Base-by-base conservation (phyloP, 2,113 vertebrate genomes). In the Leptocoma aspasia region DNA sequence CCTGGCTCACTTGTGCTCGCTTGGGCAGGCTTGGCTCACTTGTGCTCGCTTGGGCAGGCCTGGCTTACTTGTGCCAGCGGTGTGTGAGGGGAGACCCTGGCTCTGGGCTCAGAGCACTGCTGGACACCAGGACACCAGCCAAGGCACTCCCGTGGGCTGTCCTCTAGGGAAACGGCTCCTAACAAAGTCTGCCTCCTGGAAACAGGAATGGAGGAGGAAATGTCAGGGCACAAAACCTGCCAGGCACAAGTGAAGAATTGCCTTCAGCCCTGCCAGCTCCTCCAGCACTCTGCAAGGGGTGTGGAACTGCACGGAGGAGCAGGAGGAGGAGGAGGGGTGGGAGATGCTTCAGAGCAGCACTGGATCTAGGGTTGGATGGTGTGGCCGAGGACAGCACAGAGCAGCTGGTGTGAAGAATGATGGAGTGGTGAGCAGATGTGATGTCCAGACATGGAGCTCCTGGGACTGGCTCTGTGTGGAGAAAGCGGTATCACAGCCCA, bases 321-420 rank as follows among this genome's bases (percentile, higher is more conserved):
- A 39, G 39, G 39, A 39, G 39, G 63, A 53, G 54, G 15, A 35
- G 70, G 50, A 60, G 54, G 33, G 30, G 6, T 19, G 33, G 37
- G 47, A 61, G 61, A 17, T 1, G 2, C 13, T 16, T 31, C 0
- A 2, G 81, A 66, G 81, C 45, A 1, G 6, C 22, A 0, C 45
- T 9, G 23, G 47, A 14, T 12, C 7, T 41, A 31, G 30, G 60
- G 56, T 47, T 64, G 64, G 21, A 1, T 17, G 42, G 33, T 0
- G 3, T 3, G 12, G 50, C 26, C 18, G 39, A n/a, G 61, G 50
- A 59, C 2, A 10, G 50, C 3, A 1, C 0, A 1, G 94, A 28
- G n/a, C 2, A 6, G 57, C 21, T 6, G 12, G 13, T 53, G 63
- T 0, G 8, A 27, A 6, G 66, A 11, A 23, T 4, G 20, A 10